Base-by-base conservation (phyloP, 2,113 vertebrate species). In the Spea multiplicata region DNA sequence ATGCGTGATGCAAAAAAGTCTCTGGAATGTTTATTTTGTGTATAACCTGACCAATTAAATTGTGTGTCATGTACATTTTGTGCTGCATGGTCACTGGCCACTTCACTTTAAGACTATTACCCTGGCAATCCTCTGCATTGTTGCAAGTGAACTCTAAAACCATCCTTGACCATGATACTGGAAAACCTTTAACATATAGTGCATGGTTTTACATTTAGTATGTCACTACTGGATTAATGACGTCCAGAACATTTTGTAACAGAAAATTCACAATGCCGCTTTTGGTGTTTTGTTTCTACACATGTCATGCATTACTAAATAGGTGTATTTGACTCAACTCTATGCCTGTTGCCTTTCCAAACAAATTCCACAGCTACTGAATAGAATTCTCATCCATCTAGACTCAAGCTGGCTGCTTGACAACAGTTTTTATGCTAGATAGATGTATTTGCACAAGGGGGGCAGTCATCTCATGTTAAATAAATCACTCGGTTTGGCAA, bases 381-480 rank as follows among this genome's bases (percentile, higher is more conserved):
- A 83, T 81, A 82, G 80, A 80, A 75, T 81, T 79, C 66, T 72
- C 81, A 84, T 73, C 77, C 71, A 80, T 75, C 81, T 74, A 77
- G 75, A 82, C 66, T 80, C 30, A 80, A 69, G 17, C 74, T 76
- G 74, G 30, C 81, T 82, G 9, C 71, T 82, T 78, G 61, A 52
- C 71, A 76, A 74, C 62, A 46, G 81, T 85, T 85, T 73, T 85
- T 86, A 82, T 80, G 80, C 77, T 88, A 82, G 57, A 49, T 89
- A 86, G 82, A 86, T 81, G 68, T 90, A 85, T 93, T 92, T 92
- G 87, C 86, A 91, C 83, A 90, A 86, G 78, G 83, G 77, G 85
- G 89, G 85, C 86, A 87, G 86, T 87, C 87, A 87, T 86, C 84
- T 73, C 78, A 84, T 0, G 14, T 84, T 90, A 91, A 92, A 93